Percentiles rank a stretch among this genome's conserved stretches.
Evolutionary conservation across 2,113 vertebrate species (phyloP).

Genomic region (Pyrgilauda ruficollis): DNA sequence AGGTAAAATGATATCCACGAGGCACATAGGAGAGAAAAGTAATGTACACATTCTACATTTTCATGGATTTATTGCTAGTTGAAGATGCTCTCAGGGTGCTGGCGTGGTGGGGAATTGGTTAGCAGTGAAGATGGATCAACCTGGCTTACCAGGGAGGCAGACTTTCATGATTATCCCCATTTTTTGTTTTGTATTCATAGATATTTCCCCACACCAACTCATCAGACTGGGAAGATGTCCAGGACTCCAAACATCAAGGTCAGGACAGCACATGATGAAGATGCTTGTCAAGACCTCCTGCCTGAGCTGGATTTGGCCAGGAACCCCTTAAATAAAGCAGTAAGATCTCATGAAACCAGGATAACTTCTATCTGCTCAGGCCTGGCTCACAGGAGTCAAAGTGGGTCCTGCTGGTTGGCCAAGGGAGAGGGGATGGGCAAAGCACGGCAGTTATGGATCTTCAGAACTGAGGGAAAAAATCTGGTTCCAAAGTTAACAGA

Average conservation of each 20-base stretch:
- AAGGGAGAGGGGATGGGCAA: neutral
- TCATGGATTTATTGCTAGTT: neutral
- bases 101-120: neutral
- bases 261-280: neutral
- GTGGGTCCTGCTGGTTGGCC: neutral
- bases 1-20: neutral
- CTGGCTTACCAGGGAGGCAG: neutral
- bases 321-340: neutral
- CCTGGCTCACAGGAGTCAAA: neutral
- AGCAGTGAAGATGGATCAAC: neutral
- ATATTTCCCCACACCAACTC: neutral
- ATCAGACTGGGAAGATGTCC: neutral
- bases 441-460: neutral
- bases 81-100: neutral
- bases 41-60: neutral
- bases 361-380: neutral
- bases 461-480: neutral
- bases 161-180: neutral
- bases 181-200: neutral
- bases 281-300: neutral
- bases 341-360: neutral
- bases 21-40: neutral
- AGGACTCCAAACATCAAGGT: neutral
- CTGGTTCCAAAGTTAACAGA: neutral
- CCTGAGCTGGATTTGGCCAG: neutral